Conservation (phyloP, 2,113 vertebrate genomes). For the Halichoerus grypus region DNA sequence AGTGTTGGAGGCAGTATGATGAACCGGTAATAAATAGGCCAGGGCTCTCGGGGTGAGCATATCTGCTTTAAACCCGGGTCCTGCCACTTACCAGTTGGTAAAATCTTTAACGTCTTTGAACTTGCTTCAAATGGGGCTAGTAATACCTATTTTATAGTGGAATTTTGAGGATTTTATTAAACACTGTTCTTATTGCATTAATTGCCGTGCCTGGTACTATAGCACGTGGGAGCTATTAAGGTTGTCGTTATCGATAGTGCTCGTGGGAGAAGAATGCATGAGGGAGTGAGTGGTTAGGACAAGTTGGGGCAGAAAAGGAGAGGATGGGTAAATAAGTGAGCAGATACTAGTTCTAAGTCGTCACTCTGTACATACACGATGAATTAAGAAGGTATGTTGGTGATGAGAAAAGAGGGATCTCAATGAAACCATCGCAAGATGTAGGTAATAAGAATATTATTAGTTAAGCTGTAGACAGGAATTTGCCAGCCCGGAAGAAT, state of each 20-base stretch:
- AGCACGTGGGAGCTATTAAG: not conserved
- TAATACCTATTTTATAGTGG: conserved; percentile 36
- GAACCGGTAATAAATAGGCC: not conserved
- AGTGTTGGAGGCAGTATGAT: not conserved
- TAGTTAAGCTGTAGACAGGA: conserved; percentile 44
- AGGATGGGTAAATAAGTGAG: not conserved
- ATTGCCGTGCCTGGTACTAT: not conserved
- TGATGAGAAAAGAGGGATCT: not conserved
- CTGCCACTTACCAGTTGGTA: not conserved
- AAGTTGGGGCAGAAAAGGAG: not conserved
- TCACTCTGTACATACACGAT: not conserved
- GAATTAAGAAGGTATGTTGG: not conserved
- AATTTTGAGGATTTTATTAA: conserved; percentile 62
- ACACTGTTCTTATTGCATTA: conserved; percentile 21
- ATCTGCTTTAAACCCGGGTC: not conserved
- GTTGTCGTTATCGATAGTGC: not conserved
- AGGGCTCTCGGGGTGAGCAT: not conserved
- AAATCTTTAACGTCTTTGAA: not conserved
- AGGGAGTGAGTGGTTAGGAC: not conserved
- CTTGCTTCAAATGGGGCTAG: conserved; percentile 21
- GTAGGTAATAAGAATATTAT: not conserved
- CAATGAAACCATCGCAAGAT: conserved; percentile 6
- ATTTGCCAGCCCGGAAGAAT: conserved; percentile 49
- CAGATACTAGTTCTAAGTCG: not conserved
- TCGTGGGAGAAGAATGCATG: not conserved